These are phyloP conservation scores for Drosophila melanocephala DNA, from an alignment of 2,888 invertebrate genomes.

Conservation along the genomic window DNA sequence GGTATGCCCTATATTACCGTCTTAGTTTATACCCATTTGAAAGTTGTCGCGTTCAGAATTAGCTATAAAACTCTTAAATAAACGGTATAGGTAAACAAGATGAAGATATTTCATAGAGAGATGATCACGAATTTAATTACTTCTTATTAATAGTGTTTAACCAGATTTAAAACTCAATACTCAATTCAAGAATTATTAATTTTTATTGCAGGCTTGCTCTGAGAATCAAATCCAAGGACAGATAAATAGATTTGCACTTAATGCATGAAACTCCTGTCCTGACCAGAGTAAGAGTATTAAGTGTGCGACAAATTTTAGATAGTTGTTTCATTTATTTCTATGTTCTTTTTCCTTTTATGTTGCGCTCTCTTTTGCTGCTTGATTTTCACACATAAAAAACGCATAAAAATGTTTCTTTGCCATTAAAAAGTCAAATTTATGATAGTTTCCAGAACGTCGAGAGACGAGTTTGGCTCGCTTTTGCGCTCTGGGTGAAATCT, in stretches of 20 bases:
- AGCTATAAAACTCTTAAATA: neutral
- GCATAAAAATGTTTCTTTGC: constrained; percentile 71
- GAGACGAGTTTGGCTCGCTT: constrained; percentile 48
- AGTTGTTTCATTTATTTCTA: constrained; percentile 44
- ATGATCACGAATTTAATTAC: neutral
- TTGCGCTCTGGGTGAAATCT: constrained; percentile 65
- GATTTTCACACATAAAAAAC: constrained; percentile 77
- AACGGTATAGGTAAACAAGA: neutral
- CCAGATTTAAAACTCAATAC: neutral
- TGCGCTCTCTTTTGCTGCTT: constrained; percentile 49
- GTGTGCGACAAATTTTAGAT: neutral
- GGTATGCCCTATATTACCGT: neutral
- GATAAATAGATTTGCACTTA: neutral
- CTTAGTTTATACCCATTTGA: neutral
- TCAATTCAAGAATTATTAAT: neutral
- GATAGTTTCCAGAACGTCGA: constrained; percentile 48
- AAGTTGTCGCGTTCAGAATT: neutral
- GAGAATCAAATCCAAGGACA: neutral
- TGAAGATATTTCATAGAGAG: neutral
- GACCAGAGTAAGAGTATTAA: constrained; percentile 10
- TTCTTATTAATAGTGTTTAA: neutral
- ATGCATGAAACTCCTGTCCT: neutral
- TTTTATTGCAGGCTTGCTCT: neutral
- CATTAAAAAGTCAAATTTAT: constrained; percentile 80
- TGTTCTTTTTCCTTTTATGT: constrained; percentile 45